A percentile compares a stretch with the other conserved stretches of the same genome.
Conservation (phyloP, 2,113 vertebrate species). For the Paralichthys olivaceus region DNA sequence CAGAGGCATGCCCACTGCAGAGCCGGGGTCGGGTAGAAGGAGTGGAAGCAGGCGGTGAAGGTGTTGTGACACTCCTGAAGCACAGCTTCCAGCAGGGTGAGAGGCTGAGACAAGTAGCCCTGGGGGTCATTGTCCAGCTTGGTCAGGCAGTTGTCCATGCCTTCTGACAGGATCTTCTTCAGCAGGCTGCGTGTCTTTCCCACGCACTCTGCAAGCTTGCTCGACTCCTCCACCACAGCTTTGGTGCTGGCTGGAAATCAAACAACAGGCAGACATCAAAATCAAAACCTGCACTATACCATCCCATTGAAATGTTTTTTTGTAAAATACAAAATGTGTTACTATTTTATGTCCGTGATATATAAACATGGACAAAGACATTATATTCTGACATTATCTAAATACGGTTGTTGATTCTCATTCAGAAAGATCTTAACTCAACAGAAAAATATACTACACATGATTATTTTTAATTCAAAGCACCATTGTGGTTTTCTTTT, state of each 20-base stretch:
- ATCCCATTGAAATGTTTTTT: neutral
- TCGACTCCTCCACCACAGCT: conserved; percentile 97
- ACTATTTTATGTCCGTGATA: neutral
- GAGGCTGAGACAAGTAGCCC: conserved; percentile 95
- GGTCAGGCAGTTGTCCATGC: conserved; percentile 96
- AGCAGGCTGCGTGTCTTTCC: conserved; percentile 97
- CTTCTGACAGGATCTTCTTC: conserved; percentile 97
- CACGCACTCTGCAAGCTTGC: conserved; percentile 97
- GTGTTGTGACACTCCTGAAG: conserved; percentile 98
- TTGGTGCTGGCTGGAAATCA: conserved; percentile 88
- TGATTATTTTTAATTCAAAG: neutral
- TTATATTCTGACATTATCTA: neutral
- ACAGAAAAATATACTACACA: neutral
- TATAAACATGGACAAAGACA: neutral
- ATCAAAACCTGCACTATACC: neutral
- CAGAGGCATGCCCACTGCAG: conserved; percentile 99
- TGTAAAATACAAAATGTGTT: neutral
- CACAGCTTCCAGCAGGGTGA: conserved; percentile 95
- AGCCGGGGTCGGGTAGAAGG: conserved; percentile 96
- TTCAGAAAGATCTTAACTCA: neutral
- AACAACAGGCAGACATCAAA: neutral
- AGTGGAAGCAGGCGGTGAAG: conserved; percentile 98
- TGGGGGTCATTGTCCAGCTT: conserved; percentile 97
- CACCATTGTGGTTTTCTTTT: neutral
- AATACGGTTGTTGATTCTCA: neutral